These are phyloP conservation scores for Myotis vivesi DNA, from an alignment of 2,797 vertebrate genomes.

Conservation along the genomic window DNA sequence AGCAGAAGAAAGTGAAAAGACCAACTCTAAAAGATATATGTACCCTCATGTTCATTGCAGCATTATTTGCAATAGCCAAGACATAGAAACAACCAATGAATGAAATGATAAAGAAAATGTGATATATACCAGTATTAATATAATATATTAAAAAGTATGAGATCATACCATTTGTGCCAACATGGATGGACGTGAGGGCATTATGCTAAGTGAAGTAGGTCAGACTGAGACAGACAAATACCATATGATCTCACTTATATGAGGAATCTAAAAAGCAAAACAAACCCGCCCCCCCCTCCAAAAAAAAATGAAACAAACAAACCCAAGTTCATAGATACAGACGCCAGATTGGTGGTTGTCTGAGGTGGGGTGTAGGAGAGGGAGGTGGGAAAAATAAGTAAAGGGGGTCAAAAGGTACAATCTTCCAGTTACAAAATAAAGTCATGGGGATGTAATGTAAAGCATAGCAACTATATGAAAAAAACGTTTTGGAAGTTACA, in stretches of 20 bases:
- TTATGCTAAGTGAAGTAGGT: background rate
- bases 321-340: background rate
- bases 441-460: background rate
- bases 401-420: background rate
- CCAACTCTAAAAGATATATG: background rate
- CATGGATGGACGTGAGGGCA: background rate
- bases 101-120: background rate
- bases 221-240: background rate
- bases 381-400: background rate
- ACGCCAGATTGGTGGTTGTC: background rate
- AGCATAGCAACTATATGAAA: background rate
- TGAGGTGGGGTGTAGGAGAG: background rate
- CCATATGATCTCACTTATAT: background rate
- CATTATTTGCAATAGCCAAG: background rate
- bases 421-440: background rate
- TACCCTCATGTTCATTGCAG: background rate
- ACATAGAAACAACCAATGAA: background rate
- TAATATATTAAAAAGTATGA: background rate
- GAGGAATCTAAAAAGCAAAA: background rate
- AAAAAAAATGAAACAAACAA: background rate
- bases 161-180: background rate
- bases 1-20: background rate
- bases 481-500: slow-evolving; percentile 19
- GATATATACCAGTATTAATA: background rate
- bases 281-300: background rate